These are phyloP conservation scores for Casuarius casuarius DNA, from an alignment of 2,113 vertebrate genomes.

Conservation along the genomic window DNA sequence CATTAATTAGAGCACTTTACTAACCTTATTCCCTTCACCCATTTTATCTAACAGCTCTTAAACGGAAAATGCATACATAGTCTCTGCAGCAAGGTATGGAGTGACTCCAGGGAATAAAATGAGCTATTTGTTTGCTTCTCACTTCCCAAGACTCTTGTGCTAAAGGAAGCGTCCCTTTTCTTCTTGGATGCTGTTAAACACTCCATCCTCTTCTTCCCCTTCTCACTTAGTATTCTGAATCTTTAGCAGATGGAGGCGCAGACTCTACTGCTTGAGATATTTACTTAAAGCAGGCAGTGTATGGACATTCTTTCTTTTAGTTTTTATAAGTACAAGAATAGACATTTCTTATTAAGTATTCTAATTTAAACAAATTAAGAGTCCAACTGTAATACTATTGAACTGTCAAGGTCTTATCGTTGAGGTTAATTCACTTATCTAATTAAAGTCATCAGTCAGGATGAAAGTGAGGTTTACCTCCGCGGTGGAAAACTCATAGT, in stretches of 20 bases:
- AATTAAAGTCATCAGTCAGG: background rate
- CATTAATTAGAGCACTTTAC: background rate
- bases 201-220: background rate
- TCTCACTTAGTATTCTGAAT: background rate
- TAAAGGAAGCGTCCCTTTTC: background rate
- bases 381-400: background rate
- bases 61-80: background rate
- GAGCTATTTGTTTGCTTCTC: background rate
- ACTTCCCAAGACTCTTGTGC: background rate
- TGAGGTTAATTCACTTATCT: background rate
- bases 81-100: background rate
- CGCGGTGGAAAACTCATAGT: background rate
- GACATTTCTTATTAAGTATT: background rate
- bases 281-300: background rate
- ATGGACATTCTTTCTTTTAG: background rate
- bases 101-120: accelerated
- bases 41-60: background rate
- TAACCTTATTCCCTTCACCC: background rate
- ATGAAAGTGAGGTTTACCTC: background rate
- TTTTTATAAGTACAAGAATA: background rate
- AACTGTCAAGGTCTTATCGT: background rate
- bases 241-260: accelerated
- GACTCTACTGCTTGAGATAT: background rate
- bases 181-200: background rate
- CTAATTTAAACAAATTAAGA: background rate